These are phyloP conservation scores for Hydrolagus affinis DNA, from an alignment of 2,113 vertebrate genomes.

Conservation along the genomic window DNA sequence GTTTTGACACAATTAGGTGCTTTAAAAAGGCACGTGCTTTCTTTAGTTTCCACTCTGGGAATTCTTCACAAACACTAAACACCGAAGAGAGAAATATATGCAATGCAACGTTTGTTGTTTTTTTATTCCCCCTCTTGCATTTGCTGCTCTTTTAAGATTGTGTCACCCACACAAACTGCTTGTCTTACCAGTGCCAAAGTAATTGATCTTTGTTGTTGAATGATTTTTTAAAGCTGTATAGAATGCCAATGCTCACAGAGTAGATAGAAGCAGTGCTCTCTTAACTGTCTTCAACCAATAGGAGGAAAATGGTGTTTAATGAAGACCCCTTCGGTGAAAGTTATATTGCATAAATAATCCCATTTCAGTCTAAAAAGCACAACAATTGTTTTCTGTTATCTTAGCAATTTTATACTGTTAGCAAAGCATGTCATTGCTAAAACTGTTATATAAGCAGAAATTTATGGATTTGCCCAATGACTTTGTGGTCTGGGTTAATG, in stretches of 20 bases:
- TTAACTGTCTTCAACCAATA: slow-evolving; percentile 15
- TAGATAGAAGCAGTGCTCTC: slow-evolving; percentile 39
- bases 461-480: too few species aligned
- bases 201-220: slow-evolving; percentile 36
- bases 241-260: slow-evolving; percentile 35
- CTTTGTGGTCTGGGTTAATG: not conserved
- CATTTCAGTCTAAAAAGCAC: not conserved
- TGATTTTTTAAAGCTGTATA: slow-evolving; percentile 37
- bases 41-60: too few species aligned
- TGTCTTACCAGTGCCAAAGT: slow-evolving; percentile 38
- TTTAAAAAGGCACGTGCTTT: too few species aligned
- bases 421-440: too few species aligned
- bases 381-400: not conserved
- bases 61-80: not conserved
- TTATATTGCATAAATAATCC: not conserved
- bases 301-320: not conserved
- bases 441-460: too few species aligned
- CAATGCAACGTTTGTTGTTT: slow-evolving; percentile 30
- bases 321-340: not conserved
- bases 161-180: slow-evolving; percentile 38
- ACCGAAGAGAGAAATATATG: not conserved
- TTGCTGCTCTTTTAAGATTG: slow-evolving; percentile 28
- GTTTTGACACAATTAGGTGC: too few species aligned
- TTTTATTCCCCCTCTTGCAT: not conserved
- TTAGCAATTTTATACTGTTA: not conserved